These are phyloP conservation scores for Epinotia ramella DNA, from an alignment of 2,888 invertebrate species.

Conservation along the genomic window DNA sequence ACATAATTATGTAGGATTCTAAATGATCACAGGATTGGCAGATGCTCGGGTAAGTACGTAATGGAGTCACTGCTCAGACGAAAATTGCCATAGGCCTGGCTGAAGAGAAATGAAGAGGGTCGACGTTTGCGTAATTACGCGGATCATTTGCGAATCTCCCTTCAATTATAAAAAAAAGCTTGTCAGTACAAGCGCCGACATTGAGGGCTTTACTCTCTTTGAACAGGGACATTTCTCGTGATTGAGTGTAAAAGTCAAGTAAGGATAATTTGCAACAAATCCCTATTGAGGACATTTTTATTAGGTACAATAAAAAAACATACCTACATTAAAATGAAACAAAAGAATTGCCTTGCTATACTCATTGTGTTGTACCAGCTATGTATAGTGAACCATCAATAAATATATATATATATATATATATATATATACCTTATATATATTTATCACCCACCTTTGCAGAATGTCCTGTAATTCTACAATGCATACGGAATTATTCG, in stretches of 20 bases:
- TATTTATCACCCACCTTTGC: neutral
- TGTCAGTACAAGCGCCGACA: slow-evolving; percentile 72
- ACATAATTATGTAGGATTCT: slow-evolving; percentile 30
- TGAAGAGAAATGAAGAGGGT: slow-evolving; percentile 80
- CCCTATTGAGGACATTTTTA: slow-evolving; percentile 10
- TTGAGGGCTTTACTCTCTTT: slow-evolving; percentile 59
- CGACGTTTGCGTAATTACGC: slow-evolving; percentile 82
- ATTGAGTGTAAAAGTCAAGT: slow-evolving; percentile 63
- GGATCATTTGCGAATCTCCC: slow-evolving; percentile 82
- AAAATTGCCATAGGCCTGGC: slow-evolving; percentile 49
- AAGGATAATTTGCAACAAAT: slow-evolving; percentile 46
- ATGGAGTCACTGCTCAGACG: slow-evolving; percentile 51
- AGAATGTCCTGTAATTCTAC: slow-evolving; percentile 1
- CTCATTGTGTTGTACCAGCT: too few species aligned
- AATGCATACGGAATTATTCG: slow-evolving; percentile 6
- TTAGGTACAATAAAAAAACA: neutral
- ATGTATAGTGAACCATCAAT: neutral
- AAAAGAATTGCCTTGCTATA: neutral
- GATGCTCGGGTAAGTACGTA: slow-evolving; percentile 41
- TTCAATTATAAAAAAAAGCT: slow-evolving; percentile 80
- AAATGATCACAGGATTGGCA: slow-evolving; percentile 42
- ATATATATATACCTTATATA: too few species aligned
- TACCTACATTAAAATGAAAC: slow-evolving; percentile 19
- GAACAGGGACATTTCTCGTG: slow-evolving; percentile 61
- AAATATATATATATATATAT: neutral